Percentiles rank a stretch among this genome's conserved stretches.
These are phyloP conservation scores for Onychomys leucogaster DNA, from an alignment of 2,797 vertebrate species.

Conservation along the genomic window DNA sequence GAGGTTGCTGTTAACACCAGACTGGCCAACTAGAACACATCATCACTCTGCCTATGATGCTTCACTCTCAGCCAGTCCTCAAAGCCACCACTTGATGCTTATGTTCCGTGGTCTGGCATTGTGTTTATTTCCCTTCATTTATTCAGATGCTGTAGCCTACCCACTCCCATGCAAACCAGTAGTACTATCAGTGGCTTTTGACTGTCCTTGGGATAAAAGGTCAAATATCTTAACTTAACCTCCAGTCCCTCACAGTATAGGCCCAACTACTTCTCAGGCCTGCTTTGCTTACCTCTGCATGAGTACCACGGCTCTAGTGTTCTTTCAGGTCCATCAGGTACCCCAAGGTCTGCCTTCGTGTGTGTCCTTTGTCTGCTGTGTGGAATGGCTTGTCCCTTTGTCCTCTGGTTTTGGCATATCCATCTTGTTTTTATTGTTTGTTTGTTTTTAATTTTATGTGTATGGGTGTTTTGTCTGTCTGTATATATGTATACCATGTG, in stretches of 20 bases:
- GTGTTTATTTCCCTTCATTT: neutral
- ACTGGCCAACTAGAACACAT: neutral
- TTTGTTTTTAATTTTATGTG: neutral
- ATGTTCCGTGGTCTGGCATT: neutral
- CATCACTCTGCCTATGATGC: neutral
- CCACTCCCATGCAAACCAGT: neutral
- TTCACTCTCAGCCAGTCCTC: neutral
- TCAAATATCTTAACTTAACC: neutral
- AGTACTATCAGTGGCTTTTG: neutral
- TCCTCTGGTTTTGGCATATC: neutral
- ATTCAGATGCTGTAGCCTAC: neutral
- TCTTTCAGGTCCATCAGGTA: neutral
- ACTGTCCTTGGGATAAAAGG: slow-evolving; percentile 5
- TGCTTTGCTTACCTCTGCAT: neutral
- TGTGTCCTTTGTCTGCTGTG: neutral
- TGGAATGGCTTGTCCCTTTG: neutral
- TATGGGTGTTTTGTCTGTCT: neutral
- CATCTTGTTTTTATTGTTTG: neutral
- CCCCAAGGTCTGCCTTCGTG: neutral
- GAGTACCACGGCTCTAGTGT: neutral
- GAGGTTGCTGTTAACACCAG: neutral
- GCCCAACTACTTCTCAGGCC: neutral
- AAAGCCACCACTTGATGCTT: neutral
- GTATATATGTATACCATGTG: neutral
- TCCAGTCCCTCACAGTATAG: neutral